Evolutionary conservation across 2,888 invertebrate species (phyloP).

Genomic region (Actias luna): DNA sequence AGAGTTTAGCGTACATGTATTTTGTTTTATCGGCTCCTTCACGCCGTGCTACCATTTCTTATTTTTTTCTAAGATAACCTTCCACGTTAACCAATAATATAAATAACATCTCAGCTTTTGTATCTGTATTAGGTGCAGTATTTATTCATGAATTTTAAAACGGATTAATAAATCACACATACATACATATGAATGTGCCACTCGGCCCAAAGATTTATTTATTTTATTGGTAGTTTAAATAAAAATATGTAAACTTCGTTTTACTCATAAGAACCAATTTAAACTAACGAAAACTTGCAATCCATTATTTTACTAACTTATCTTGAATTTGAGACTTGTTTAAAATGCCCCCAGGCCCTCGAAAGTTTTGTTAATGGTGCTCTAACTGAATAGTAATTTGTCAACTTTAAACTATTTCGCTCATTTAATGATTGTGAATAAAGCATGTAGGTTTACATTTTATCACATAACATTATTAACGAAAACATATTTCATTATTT

Average conservation of each 20-base stretch:
- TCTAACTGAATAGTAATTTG: conserved; percentile 14
- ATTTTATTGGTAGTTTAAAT: neutral
- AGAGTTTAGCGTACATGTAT: conserved; percentile 43
- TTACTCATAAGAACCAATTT: neutral
- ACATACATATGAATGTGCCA: neutral
- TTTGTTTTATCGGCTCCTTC: conserved; percentile 32
- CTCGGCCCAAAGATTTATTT: neutral
- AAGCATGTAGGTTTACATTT: neutral
- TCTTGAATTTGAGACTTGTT: neutral
- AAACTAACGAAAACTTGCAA: neutral
- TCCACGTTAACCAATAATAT: conserved; percentile 10
- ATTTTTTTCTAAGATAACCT: conserved; percentile 17
- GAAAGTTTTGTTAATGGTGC: conserved; percentile 14
- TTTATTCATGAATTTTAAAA: conserved; percentile 10
- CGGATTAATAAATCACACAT: neutral
- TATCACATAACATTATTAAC: neutral
- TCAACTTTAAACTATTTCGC: conserved; percentile 16
- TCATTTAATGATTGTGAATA: no score
- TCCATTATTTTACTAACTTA: neutral
- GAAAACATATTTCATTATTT: neutral
- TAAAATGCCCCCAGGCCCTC: conserved; percentile 6
- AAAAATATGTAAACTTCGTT: neutral
- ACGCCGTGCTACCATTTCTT: conserved; percentile 19
- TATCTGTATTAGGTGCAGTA: conserved; percentile 8
- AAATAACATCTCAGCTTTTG: conserved; percentile 7